Evolutionary conservation across 2,113 vertebrate genomes (phyloP), one percentile per base, ranked within the genome.

Genomic region (Etia nguti): DNA sequence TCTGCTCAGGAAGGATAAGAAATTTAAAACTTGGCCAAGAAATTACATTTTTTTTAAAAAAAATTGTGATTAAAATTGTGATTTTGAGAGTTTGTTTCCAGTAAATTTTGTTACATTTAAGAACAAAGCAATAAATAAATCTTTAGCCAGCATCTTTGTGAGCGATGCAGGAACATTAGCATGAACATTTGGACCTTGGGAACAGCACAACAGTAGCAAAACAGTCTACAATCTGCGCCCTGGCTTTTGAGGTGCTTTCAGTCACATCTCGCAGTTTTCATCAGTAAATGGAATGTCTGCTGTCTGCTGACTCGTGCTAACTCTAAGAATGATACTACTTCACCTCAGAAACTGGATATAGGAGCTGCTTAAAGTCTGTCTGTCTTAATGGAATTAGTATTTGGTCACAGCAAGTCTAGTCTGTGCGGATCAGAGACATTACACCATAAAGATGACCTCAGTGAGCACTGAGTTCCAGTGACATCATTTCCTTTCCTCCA

Each of bases 401-500:
- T 86, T 12, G 13, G 46, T 81, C 79, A 57, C 79, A 73, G 31
- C 24, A 79, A 12, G 88, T 73, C 89, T 81, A 11, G 85, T 87
- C 79, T 77, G 55, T 57, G 79, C 83, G 10, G 24, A n/a, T 90
- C 31, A 10, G 79, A 95, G 94, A 95, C 91, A 55, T 93, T 93
- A 94, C 90, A 83, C 87, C 80, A 90, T 57, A 80, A 86, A 29
- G 81, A 79, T 92, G 68, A 91, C 86, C 80, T 93, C 88, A 94
- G 50, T 43, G 38, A 84, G 82, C 83, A 29, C 83, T 70, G 89
- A 92, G 88, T 86, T 92, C 79, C 85, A 73, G 70, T 91, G 88
- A 93, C 90, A 90, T 91, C 13, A 90, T 92, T 95, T 94, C 92
- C 92, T 91, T 86, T 90, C 84, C 59, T 56, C 73, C 85, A 43